These are phyloP conservation scores for Epistrophella euchroma DNA, from an alignment of 2,888 invertebrate genomes.

Conservation along the genomic window DNA sequence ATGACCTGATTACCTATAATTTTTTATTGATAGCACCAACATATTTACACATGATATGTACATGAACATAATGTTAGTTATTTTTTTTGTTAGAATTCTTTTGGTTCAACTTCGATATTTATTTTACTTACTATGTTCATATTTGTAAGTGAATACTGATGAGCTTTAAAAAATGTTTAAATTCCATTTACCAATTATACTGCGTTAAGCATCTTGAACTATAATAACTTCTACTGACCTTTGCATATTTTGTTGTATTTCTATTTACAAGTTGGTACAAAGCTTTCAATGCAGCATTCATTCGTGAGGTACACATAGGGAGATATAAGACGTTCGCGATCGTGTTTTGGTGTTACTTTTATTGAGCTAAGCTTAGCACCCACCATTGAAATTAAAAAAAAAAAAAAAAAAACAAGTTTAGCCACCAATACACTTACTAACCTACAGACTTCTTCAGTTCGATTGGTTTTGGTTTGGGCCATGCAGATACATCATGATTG, in stretches of 20 bases:
- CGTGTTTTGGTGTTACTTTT: slow-evolving; percentile 23
- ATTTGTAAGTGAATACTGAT: not conserved
- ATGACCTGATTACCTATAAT: slow-evolving; percentile 46
- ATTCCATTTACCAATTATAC: slow-evolving; percentile 29
- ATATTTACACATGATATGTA: not conserved
- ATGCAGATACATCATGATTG: slow-evolving; percentile 34
- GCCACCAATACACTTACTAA: slow-evolving; percentile 66
- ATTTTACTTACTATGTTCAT: not conserved
- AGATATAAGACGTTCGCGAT: not conserved
- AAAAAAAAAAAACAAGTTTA: slow-evolving; percentile 62
- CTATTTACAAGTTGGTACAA: slow-evolving; percentile 20
- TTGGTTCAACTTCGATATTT: slow-evolving; percentile 14
- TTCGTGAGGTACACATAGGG: not conserved
- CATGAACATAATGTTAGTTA: not conserved
- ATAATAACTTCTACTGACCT: slow-evolving; percentile 46
- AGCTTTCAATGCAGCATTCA: slow-evolving; percentile 21
- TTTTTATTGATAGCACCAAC: slow-evolving; percentile 30
- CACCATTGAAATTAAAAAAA: slow-evolving; percentile 43
- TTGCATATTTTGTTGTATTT: slow-evolving; percentile 31
- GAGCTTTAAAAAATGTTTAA: slow-evolving; percentile 15
- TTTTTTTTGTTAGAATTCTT: slow-evolving; percentile 6
- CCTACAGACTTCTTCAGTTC: slow-evolving; percentile 29
- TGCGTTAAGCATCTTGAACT: slow-evolving; percentile 41
- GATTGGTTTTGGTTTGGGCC: slow-evolving; percentile 4
- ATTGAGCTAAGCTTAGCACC: slow-evolving; percentile 51